A percentile compares a stretch with the other conserved stretches of the same genome.
Evolutionary conservation across 1,140 invertebrate species (phyloP).

Genomic region (Drosophila carrolli): DNA sequence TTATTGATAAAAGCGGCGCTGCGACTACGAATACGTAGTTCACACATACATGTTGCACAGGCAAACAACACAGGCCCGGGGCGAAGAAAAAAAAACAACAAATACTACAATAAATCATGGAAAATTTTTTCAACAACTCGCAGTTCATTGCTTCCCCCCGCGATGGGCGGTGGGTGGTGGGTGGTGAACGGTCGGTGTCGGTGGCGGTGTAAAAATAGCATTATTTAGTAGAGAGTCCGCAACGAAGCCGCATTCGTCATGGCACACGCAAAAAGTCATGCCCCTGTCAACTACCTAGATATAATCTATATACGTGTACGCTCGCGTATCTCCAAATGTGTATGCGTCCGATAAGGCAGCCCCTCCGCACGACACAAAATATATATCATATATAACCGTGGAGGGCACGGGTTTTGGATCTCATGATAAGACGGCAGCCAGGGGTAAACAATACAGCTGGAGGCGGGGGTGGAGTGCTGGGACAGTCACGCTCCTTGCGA

Average conservation of each 20-base stretch:
- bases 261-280: constrained; percentile 79
- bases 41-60: constrained; percentile 47
- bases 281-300: constrained; percentile 67
- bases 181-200: constrained; percentile 5
- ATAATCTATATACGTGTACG: constrained; percentile 55
- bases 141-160: constrained; percentile 66
- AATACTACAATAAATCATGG: constrained; percentile 73
- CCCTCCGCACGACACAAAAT: background rate
- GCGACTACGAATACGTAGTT: constrained; percentile 10
- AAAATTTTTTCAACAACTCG: constrained; percentile 79
- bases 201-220: constrained; percentile 55
- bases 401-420: constrained; percentile 74
- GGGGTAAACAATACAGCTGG: background rate
- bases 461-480: background rate
- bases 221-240: constrained; percentile 1
- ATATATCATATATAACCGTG: constrained; percentile 29
- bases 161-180: constrained; percentile 16
- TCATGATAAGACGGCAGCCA: constrained; percentile 65
- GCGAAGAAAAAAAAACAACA: constrained; percentile 20
- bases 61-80: constrained; percentile 51
- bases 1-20: constrained; percentile 76
- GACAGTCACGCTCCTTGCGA: constrained; percentile 49
- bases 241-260: constrained; percentile 66
- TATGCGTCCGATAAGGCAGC: constrained; percentile 21
- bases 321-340: background rate